Conservation (phyloP, 2,888 invertebrate species). For the Pandemis corylana region DNA sequence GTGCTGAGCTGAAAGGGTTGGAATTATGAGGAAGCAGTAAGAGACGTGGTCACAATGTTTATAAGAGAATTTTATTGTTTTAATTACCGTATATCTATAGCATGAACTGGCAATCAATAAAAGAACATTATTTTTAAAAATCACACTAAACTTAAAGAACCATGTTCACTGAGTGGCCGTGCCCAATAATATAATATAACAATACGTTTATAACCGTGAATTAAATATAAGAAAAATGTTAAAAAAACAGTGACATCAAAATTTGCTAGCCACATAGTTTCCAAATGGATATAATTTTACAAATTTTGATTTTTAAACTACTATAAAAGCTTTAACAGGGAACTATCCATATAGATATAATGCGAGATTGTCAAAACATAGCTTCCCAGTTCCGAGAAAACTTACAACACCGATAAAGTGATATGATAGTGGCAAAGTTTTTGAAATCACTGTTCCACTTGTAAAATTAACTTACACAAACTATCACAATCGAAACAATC, state of each 20-base stretch:
- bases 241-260: conserved; percentile 68
- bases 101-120: conserved; percentile 84
- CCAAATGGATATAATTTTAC: conserved; percentile 57
- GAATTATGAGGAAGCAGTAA: conserved; percentile 21
- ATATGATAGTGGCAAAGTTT: conserved; percentile 60
- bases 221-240: conserved; percentile 57
- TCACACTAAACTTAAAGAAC: conserved; percentile 72
- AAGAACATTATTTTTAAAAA: conserved; percentile 76
- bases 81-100: conserved; percentile 84
- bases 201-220: conserved; percentile 53
- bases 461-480: conserved; percentile 65
- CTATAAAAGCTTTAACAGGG: conserved; percentile 72
- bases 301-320: conserved; percentile 69
- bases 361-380: conserved; percentile 55
- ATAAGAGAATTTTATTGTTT: conserved; percentile 85
- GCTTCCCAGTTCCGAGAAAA: conserved; percentile 58
- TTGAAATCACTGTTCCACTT: conserved; percentile 62
- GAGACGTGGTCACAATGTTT: conserved; percentile 71
- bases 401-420: conserved; percentile 56
- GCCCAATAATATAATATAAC: conserved; percentile 69
- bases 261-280: conserved; percentile 59
- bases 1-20: neutral
- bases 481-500: conserved; percentile 70
- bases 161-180: conserved; percentile 74
- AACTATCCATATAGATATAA: conserved; percentile 60